Conservation (phyloP, 2,113 vertebrate genomes). For the Leiothrix lutea region DNA sequence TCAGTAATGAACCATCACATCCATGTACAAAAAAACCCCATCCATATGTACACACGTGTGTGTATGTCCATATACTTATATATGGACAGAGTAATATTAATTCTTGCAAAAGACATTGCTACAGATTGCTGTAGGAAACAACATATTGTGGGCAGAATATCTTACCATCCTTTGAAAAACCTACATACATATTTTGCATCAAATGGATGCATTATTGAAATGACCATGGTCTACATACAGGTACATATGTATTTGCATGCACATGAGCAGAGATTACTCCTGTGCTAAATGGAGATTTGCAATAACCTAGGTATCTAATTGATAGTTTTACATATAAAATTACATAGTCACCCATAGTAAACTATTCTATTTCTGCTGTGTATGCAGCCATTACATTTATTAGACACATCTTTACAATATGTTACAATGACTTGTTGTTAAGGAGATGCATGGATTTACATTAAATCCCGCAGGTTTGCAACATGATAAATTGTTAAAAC, state of each 20-base stretch:
- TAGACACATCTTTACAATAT: neutral
- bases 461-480: rapidly evolving
- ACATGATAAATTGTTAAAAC: neutral
- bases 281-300: neutral
- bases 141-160: neutral
- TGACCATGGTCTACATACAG: neutral
- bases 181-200: neutral
- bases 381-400: neutral
- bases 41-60: neutral
- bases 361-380: neutral
- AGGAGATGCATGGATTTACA: neutral
- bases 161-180: neutral
- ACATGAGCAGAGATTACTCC: neutral
- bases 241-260: neutral
- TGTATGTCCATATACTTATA: neutral
- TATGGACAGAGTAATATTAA: neutral
- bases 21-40: neutral
- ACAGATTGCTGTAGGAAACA: neutral
- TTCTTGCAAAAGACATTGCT: neutral
- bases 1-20: neutral
- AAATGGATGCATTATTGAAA: neutral
- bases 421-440: neutral
- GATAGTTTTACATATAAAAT: neutral
- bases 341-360: neutral
- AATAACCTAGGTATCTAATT: neutral